Conservation (phyloP, 2,888 invertebrate genomes). For the Drosophila melanocephala region DNA sequence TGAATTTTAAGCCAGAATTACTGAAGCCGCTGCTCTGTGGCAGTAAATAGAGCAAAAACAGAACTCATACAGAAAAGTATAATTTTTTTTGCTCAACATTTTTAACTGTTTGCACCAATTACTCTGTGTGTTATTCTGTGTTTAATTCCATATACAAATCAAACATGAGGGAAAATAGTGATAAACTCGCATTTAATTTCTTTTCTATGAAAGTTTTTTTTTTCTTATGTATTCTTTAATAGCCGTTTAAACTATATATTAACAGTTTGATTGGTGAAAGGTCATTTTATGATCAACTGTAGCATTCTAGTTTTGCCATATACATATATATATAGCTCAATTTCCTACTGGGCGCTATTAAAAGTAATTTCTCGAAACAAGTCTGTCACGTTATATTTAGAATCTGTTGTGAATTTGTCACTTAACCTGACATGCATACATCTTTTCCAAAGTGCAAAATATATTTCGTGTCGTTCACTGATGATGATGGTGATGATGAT, state of each 20-base stretch:
- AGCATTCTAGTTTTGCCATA: not conserved
- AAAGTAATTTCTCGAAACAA: conserved; percentile 10
- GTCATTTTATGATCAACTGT: not conserved
- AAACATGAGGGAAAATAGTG: not conserved
- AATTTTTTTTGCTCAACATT: not conserved
- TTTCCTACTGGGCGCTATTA: conserved; percentile 6
- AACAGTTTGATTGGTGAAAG: not conserved
- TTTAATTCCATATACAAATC: not conserved
- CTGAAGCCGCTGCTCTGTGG: not conserved
- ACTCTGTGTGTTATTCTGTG: not conserved
- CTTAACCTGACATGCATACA: conserved; percentile 14
- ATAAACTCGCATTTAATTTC: not conserved
- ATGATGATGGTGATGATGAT: conserved; percentile 6
- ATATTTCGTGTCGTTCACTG: not conserved
- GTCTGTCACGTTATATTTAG: conserved; percentile 22
- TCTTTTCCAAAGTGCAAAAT: conserved; percentile 9
- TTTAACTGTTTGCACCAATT: not conserved
- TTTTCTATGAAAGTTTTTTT: not conserved
- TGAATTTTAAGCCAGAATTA: not conserved
- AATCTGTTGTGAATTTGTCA: conserved; percentile 16
- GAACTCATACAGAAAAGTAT: not conserved
- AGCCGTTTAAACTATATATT: not conserved
- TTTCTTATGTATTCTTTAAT: too few relatives aligned
- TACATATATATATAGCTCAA: conserved; percentile 1
- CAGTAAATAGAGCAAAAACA: not conserved